Base-by-base conservation (phyloP, 2,113 vertebrate species). In the Kryptolebias marmoratus region DNA sequence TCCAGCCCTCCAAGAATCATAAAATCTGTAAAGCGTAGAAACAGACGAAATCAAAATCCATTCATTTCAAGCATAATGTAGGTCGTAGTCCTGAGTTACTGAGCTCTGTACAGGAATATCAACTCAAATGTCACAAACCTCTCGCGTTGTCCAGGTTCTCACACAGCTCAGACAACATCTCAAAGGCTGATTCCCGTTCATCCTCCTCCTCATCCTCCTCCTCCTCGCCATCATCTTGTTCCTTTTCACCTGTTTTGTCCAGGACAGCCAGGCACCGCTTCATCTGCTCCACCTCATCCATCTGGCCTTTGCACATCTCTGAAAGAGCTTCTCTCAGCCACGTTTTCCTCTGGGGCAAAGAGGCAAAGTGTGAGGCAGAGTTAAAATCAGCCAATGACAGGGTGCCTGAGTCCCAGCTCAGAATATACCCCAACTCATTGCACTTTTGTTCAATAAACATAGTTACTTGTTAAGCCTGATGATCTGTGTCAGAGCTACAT, bases 101-200 rank as follows among this genome's bases (percentile, higher is more conserved):
- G 15, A 45, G 7, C 15, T 5, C 30, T n/a, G 5, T 55, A 12
- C 1, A 1, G 15, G 30, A 45, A 53, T 13, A 67, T 11, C 5
- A 22, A 58, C 1, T 47, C 4, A 1, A 50, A 36, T 12, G 32
- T 18, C 27, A 88, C 86, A 39, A 75, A 97, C 96, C 96, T 94
- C 95, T 88, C 0, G 96, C 96, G 2, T 97, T 97, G 90, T 97
- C 96, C 82, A 97, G 89, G 77, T 96, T 97, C 75, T 97, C 96
- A 75, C 95, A 97, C 71, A 97, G 86, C 54, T 97, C 96, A 0
- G 95, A 94, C 65, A 97, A 88, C 18, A 95, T 44, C 80, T 96
- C 95, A 65, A 97, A 91, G 3, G 94, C 95, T 0, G 80, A 71
- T 68, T 96, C 94, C n/a, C 90, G 89, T 75, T 90, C 93, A 31